Evolutionary conservation across 1,140 invertebrate species (phyloP).

Genomic region (Manduca sexta): DNA sequence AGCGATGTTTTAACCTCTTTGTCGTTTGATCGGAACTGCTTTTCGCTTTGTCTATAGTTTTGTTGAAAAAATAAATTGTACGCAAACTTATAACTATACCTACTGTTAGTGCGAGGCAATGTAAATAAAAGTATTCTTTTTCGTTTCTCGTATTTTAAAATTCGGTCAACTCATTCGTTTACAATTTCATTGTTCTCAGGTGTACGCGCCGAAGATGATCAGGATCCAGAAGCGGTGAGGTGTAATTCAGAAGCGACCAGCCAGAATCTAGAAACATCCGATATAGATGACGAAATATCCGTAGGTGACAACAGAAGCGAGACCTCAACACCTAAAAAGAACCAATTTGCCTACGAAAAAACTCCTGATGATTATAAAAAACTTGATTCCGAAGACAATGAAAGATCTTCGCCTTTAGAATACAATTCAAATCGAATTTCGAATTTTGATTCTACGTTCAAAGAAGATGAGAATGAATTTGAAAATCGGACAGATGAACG

Average conservation of each 20-base stretch:
- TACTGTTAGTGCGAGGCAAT: too few relatives aligned
- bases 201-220: slow-evolving; percentile 31
- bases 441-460: slow-evolving; percentile 52
- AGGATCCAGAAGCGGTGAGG: slow-evolving; percentile 21
- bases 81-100: too few relatives aligned
- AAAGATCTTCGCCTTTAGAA: slow-evolving; percentile 39
- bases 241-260: slow-evolving; percentile 31
- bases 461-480: slow-evolving; percentile 57
- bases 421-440: slow-evolving; percentile 44
- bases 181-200: too few relatives aligned
- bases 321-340: slow-evolving; percentile 45
- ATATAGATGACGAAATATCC: slow-evolving; percentile 62
- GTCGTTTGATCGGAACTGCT: slow-evolving; percentile 22
- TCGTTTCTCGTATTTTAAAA: too few relatives aligned
- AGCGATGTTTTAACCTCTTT: slow-evolving; percentile 48
- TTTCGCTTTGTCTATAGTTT: not conserved
- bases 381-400: slow-evolving; percentile 26
- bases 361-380: slow-evolving; percentile 28
- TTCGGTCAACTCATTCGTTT: too few relatives aligned
- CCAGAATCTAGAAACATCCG: slow-evolving; percentile 44
- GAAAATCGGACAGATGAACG: slow-evolving; percentile 44
- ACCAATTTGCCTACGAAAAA: slow-evolving; percentile 27
- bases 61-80: too few relatives aligned
- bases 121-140: too few relatives aligned
- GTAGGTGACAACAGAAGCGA: slow-evolving; percentile 63